Conservation (phyloP, 2,797 vertebrate genomes). For the Tamandua tetradactyla region DNA sequence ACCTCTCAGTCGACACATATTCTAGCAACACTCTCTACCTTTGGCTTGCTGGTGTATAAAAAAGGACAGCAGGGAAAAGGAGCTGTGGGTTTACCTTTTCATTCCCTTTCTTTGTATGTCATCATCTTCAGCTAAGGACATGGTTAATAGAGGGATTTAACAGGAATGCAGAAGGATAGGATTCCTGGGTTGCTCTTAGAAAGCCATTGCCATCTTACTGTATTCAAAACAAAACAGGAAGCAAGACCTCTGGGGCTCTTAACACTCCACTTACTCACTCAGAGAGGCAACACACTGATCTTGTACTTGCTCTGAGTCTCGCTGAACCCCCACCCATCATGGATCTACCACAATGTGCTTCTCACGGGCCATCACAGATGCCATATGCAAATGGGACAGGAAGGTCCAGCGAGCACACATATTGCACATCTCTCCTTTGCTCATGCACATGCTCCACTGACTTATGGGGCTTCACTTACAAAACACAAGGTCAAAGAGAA, state of each 20-base stretch:
- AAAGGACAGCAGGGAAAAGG: not conserved
- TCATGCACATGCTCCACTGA: rapidly evolving
- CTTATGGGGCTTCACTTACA: not conserved
- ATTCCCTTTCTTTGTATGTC: not conserved
- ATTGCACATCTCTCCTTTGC: not conserved
- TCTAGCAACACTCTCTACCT: not conserved
- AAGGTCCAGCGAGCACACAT: not conserved
- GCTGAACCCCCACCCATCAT: not conserved
- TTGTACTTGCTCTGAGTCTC: not conserved
- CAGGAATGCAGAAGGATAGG: not conserved
- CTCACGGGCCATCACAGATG: not conserved
- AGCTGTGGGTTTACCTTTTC: not conserved
- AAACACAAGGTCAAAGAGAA: not conserved
- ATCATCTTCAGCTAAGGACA: not conserved
- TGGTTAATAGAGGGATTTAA: not conserved
- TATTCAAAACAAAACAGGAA: not conserved
- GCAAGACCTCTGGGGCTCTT: not conserved
- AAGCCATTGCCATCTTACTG: not conserved
- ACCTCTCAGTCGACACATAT: not conserved
- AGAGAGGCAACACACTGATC: not conserved
- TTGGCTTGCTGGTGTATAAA: not conserved
- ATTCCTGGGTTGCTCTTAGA: not conserved
- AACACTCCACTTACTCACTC: not conserved
- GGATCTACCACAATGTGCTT: not conserved
- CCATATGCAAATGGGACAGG: not conserved